phyloP scores from a whole-genome alignment of 2,797 vertebrate genomes.

The Cuniculus paca region DNA sequence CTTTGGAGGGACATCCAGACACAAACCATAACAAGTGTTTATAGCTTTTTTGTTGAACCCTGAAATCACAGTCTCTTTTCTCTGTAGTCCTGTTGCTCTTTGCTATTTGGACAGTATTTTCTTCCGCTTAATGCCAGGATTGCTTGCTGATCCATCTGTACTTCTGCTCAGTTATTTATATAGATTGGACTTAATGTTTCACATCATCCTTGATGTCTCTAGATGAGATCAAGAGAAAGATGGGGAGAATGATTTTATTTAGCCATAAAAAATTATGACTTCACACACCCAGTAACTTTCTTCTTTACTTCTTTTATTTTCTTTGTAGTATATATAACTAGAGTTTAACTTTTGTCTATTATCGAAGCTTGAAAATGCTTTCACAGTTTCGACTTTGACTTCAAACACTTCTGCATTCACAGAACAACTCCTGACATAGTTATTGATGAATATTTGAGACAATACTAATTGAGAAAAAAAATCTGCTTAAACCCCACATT shows the following conservation, averaged over 20 bases:
- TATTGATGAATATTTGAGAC: not conserved
- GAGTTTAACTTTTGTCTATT: not conserved
- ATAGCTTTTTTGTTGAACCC: not conserved
- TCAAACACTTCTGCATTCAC: not conserved
- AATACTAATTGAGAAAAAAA: not conserved
- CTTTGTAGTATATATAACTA: not conserved
- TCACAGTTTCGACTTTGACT: not conserved
- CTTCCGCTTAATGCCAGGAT: not conserved
- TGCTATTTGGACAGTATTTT: not conserved
- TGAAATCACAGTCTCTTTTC: not conserved
- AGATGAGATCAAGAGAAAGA: not conserved
- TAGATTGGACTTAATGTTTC: not conserved
- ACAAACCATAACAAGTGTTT: not conserved
- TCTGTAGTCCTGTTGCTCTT: not conserved
- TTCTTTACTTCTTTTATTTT: not conserved
- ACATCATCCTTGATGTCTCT: not conserved
- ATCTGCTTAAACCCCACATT: not conserved
- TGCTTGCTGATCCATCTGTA: not conserved
- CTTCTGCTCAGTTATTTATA: not conserved
- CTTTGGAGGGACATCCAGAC: too few species aligned
- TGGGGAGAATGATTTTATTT: not conserved
- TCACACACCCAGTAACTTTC: not conserved
- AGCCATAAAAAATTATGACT: not conserved
- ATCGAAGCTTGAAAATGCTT: not conserved
- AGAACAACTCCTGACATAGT: not conserved